Base-by-base conservation (phyloP, 2,113 vertebrate genomes). In the Malurus melanocephalus region DNA sequence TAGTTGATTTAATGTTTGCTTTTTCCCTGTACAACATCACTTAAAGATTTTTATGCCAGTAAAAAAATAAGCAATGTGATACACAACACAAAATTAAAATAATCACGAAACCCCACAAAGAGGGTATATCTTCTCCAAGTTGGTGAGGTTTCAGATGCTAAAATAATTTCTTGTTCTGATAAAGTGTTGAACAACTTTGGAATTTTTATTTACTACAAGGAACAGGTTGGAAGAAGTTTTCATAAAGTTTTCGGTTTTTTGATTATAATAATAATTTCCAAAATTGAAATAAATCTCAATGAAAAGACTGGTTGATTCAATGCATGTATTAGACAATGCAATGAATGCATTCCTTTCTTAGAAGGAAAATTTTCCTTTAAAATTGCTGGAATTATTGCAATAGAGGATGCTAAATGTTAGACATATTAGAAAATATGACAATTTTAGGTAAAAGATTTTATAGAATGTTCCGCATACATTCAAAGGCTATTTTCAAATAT, bases 131-230 rank as follows among this genome's bases (percentile, higher is more conserved):
- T 32, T 73, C 45, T 53, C 22, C 46, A 61, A 1, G 46, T 32
- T 60, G 11, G 3, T 42, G 7, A 35, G 22, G 23, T 83, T 80
- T 86, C 75, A 62, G 27, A 43, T 30, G 3, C 4, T 38, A 48
- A 42, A 52, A 92, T 81, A 24, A 43, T 3, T 77, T 91, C 59
- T 80, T 28, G 22, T 10, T 45, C 73, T 85, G 56, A 13, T 2
- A 84, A 56, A 43, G 11, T 45, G 2, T 19, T 91, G 59, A 94
- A 79, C 24, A 85, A 4, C 8, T 32, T 64, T 57, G 24, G 52
- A 64, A 77, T 89, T 94, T 94, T 94, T 91, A 80, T 93, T 96
- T 86, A 51, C 38, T 85, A 19, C 22, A 73, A 66, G 28, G 12
- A 79, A 85, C 26, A 79, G 4, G 9, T 52, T 51, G 17, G 22